Base-by-base conservation (phyloP, 2,113 vertebrate species). In the Patagioenas fasciata region DNA sequence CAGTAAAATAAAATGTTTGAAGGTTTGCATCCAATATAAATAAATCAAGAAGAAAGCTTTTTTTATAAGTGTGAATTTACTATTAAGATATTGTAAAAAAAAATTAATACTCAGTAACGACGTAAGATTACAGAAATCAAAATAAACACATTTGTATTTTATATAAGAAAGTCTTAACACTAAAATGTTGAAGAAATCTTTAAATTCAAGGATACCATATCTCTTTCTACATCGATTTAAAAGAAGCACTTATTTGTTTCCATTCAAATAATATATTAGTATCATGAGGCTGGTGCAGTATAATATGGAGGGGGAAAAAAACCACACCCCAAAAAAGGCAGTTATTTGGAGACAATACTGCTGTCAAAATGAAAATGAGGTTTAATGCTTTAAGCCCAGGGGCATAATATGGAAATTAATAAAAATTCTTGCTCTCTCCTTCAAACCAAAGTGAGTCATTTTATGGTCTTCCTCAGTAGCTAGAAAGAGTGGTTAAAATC, bases 291-390 rank as follows among this genome's bases (percentile, higher is more conserved):
- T 64, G 34, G 17, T 47, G 60, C 10, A 56, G 15, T 42, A 74
- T 32, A 66, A 73, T 25, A 13, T 2, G 3, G 24, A 5, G 7
- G 4, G 9, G 0, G 18, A 2, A 21, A 18, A 21, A 34, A 57
- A 53, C 5, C 48, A 1, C 14, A 34, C 44, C 10, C 31, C 6
- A 9, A 31, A 69, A 64, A 26, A 9, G 13, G 2, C 13, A 32
- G 5, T 69, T 89, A 47, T 66, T 47, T 71, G 15, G 25, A 86
- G 34, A 85, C 16, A 78, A 18, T 38, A 60, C 6, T 36, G 20
- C 69, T 61, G 13, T 58, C 32, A 75, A 60, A 89, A 61, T 10
- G 20, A 83, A 94, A 89, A 77, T 6, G 0, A 82, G 3, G 14
- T 23, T 54, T 77, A 60, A 77, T 53, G 24, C 38, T 85, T 69